Base-by-base conservation (phyloP, 2,113 vertebrate genomes). In the Heterochromis multidens region DNA sequence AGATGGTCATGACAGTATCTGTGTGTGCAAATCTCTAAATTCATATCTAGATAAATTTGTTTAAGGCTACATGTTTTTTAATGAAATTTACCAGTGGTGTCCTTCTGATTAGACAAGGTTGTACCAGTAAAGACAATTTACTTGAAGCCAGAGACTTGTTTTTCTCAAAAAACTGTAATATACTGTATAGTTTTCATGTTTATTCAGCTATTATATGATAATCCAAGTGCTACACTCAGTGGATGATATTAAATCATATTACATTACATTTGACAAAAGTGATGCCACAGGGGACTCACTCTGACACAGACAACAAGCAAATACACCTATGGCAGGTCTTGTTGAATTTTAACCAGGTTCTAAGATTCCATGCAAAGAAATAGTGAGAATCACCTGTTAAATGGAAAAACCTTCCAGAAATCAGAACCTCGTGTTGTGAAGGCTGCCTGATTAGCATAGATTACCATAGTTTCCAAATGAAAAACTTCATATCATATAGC, bases 381-480 rank as follows among this genome's bases (percentile, higher is more conserved):
- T 49, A 3, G 65, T 0, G 0, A 21, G 67, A 49, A 49, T 72
- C 67, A 49, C 16, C 10, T 13, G 67, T 72, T 25, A 49, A 72
- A 49, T 72, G 65, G 37, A 1, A 70, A 46, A 27, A 46, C n/a
- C 8, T 67, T 67, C 37, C 25, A 43, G 65, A 70, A 70, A 70
- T 70, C 65, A 46, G 40, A 16, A 70, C 40, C 1, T 70, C 27
- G 23, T 46, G 1, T 40, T 70, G 16, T 19, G 23, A 1, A 27
- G 16, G 65, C 14, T 70, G 23, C 16, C 65, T 70, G 40, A 16
- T 70, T 49, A 19, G 23, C n/a, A 0, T 0, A 67, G 62, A 67
- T 67, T 17, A 67, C 37, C 65, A 49, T 14, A 58, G 57, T 49
- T 29, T 46, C 65, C 65, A 49, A 70, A 46, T 49, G 14, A 70